Evolutionary conservation across 1,140 invertebrate genomes (phyloP).

Genomic region (Pseudoatta argentina): DNA sequence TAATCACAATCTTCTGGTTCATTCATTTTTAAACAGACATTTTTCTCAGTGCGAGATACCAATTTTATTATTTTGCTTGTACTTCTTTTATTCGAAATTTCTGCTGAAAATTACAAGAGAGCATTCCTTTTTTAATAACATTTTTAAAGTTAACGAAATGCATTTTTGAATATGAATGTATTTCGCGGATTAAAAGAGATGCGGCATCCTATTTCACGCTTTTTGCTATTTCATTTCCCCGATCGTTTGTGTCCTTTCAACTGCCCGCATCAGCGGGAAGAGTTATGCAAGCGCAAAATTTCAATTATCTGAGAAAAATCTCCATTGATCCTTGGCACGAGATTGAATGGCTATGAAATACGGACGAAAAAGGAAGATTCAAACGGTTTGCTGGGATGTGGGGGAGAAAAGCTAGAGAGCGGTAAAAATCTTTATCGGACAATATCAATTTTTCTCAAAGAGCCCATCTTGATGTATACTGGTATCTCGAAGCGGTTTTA

Average conservation of each 20-base stretch:
- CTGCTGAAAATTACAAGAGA: background rate
- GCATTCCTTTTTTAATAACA: background rate
- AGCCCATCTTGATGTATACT: constrained; percentile 28
- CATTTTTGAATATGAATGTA: constrained; percentile 31
- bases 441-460: constrained; percentile 62
- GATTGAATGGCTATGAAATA: constrained; percentile 56
- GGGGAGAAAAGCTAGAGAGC: background rate
- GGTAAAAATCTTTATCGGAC: constrained; percentile 53
- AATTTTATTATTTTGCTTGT: background rate
- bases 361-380: constrained; percentile 33
- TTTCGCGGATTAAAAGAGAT: constrained; percentile 39
- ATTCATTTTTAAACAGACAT: no score
- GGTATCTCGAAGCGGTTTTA: constrained; percentile 21
- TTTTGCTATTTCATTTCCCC: constrained; percentile 7
- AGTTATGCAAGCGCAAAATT: constrained; percentile 52
- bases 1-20: no score
- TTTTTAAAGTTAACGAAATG: constrained; percentile 22
- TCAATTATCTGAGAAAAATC: constrained; percentile 64
- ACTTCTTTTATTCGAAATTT: background rate
- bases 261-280: constrained; percentile 27
- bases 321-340: constrained; percentile 56
- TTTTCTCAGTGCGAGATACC: background rate
- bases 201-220: constrained; percentile 48
- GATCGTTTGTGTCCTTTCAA: constrained; percentile 38
- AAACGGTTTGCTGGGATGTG: background rate